These are phyloP conservation scores for Alexandromys oeconomus DNA, from an alignment of 2,797 vertebrate genomes.

Conservation along the genomic window DNA sequence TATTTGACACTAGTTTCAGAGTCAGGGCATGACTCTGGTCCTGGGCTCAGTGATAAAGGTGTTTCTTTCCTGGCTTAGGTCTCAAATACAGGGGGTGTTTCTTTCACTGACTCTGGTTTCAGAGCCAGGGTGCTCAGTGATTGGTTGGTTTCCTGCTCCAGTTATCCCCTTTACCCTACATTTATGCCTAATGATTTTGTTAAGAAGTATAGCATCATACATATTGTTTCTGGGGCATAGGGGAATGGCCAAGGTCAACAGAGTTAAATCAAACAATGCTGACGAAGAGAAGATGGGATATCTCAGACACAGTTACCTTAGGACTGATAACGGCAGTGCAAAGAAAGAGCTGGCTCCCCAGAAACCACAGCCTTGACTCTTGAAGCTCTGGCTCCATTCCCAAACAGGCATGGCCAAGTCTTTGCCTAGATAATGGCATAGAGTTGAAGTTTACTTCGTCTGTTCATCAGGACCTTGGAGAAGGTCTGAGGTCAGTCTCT, in stretches of 20 bases:
- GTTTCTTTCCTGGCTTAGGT: too few relatives aligned
- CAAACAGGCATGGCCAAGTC: background rate
- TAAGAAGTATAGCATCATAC: background rate
- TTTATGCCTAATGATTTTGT: background rate
- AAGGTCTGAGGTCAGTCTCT: background rate
- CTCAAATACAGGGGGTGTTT: too few relatives aligned
- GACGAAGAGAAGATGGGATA: background rate
- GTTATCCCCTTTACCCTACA: too few relatives aligned
- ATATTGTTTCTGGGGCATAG: background rate
- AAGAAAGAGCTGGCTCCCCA: background rate
- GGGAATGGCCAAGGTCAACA: background rate
- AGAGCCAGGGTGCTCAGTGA: too few relatives aligned
- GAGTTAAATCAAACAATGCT: background rate
- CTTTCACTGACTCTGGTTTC: too few relatives aligned
- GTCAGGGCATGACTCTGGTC: too few relatives aligned
- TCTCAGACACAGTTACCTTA: background rate
- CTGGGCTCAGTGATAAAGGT: too few relatives aligned
- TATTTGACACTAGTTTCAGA: too few relatives aligned
- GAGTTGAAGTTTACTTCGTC: background rate
- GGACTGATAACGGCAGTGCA: background rate
- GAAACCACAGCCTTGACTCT: background rate
- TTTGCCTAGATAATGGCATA: background rate
- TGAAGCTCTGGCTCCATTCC: background rate
- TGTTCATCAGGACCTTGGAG: background rate
- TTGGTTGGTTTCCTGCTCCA: too few relatives aligned